Evolutionary conservation across 1,140 invertebrate genomes (phyloP).

Genomic region (Brachionus paranguensis): DNA sequence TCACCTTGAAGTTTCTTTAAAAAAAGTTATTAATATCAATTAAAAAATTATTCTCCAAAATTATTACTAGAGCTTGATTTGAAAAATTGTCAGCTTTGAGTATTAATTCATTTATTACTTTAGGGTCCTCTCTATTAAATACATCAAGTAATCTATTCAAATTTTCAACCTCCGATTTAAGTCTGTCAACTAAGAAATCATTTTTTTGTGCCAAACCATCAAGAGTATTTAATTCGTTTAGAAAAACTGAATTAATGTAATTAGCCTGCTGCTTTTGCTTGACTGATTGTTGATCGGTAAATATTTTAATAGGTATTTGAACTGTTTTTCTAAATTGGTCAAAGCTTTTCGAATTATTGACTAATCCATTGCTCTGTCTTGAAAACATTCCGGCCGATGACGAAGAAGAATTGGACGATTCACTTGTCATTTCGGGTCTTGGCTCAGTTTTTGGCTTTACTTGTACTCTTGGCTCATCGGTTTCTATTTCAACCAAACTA

Average conservation of each 20-base stretch:
- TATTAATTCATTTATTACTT: neutral
- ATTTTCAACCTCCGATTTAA: neutral
- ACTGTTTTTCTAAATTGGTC: neutral
- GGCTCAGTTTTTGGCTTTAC: neutral
- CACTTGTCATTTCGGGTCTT: neutral
- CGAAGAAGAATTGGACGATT: neutral
- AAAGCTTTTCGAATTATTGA: neutral
- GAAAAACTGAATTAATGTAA: neutral
- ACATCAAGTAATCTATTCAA: neutral
- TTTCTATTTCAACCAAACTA: neutral
- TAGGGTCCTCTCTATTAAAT: neutral
- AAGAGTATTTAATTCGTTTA: slow-evolving; percentile 1
- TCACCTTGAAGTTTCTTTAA: neutral
- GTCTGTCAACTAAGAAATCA: neutral
- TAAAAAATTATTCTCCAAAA: neutral
- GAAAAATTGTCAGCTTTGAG: neutral
- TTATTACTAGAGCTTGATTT: neutral
- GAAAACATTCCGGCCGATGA: slow-evolving; percentile 9
- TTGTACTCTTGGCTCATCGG: neutral
- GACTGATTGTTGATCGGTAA: neutral
- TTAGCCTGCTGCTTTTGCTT: neutral
- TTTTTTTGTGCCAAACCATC: neutral
- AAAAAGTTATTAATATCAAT: neutral
- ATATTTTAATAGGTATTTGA: neutral
- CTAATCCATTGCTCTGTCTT: neutral